Base-by-base conservation (phyloP, 2,113 vertebrate species). In the Rattus rattus region DNA sequence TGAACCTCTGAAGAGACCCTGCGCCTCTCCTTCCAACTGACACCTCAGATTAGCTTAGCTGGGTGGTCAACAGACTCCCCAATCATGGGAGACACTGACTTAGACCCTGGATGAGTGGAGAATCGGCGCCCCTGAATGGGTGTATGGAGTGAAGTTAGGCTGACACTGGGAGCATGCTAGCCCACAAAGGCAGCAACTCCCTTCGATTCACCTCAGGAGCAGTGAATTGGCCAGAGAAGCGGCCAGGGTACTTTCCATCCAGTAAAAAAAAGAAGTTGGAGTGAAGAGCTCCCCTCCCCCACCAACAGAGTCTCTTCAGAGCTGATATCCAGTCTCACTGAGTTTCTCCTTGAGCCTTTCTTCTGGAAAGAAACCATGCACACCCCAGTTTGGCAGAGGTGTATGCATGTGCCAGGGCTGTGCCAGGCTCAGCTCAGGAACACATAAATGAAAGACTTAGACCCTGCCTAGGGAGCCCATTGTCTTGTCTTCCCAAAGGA, bases 131-230 rank as follows among this genome's bases (percentile, higher is more conserved):
- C 9, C 0, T 0, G 5, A n/a, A 47, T 61, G 24, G 56, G 26
- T 12, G 81, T 47, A 33, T 9, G 70, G 54, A 65, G n/a, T 24
- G 33, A 67, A 33, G 3, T 8, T 7, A 16, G n/a, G 30, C 83
- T 49, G 39, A 65, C 30, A 69, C 7, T 10, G 14, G 33, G 17
- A 14, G 12, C 0, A 0, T 1, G 3, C 5, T 24, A 77, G 56
- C 59, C 72, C 39, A 56, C 19, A 11, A n/a, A 39, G 73, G 70
- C 4, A 61, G 26, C 17, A 3, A 20, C 19, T 19, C 2, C 79
- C 83, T 54, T 83, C 73, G 77, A 1, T 14, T 52, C 17, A n/a
- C 1, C 22, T 47, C 59, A 59, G n/a, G 75, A 47, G 19, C 0
- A 0, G 14, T 7, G n/a, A n/a, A n/a, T n/a, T n/a, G n/a, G n/a